Conservation (phyloP, 2,797 vertebrate species). For the Pagetopsis macropterus region DNA sequence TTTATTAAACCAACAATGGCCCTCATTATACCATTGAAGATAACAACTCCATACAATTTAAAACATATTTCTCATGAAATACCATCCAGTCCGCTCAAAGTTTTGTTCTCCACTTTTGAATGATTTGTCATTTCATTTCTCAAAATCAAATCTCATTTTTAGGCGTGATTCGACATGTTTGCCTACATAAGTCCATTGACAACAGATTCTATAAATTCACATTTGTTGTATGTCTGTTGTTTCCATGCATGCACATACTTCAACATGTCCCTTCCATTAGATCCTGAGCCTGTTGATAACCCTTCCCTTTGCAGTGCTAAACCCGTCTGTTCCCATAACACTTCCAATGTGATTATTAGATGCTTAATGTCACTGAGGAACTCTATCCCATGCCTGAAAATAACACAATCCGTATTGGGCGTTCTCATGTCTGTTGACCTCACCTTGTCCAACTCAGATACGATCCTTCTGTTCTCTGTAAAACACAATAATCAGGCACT, state of each 20-base stretch:
- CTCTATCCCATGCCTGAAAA: constrained; percentile 50
- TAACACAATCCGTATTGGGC: constrained; percentile 1
- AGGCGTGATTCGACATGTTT: constrained; percentile 34
- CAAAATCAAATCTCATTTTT: constrained; percentile 60
- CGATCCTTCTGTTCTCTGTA: constrained; percentile 2
- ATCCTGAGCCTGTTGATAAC: constrained; percentile 47
- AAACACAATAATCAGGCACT: neutral
- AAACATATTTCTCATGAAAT: constrained; percentile 24
- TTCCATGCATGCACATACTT: constrained; percentile 72
- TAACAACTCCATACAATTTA: neutral
- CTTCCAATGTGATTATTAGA: constrained; percentile 14
- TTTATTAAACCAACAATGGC: too few species aligned
- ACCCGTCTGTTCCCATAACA: constrained; percentile 45
- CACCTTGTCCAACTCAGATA: neutral
- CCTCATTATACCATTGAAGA: too few species aligned
- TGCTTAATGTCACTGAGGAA: constrained; percentile 44
- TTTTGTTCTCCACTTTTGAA: constrained; percentile 67
- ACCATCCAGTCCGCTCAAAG: constrained; percentile 48
- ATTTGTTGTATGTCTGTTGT: constrained; percentile 51
- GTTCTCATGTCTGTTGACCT: neutral
- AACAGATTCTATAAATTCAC: constrained; percentile 75
- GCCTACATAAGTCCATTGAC: constrained; percentile 84
- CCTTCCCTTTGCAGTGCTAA: constrained; percentile 6
- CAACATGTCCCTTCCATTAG: constrained; percentile 35
- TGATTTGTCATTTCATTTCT: constrained; percentile 77